Conservation (phyloP, 2,797 vertebrate species). For the Octomys mimax region DNA sequence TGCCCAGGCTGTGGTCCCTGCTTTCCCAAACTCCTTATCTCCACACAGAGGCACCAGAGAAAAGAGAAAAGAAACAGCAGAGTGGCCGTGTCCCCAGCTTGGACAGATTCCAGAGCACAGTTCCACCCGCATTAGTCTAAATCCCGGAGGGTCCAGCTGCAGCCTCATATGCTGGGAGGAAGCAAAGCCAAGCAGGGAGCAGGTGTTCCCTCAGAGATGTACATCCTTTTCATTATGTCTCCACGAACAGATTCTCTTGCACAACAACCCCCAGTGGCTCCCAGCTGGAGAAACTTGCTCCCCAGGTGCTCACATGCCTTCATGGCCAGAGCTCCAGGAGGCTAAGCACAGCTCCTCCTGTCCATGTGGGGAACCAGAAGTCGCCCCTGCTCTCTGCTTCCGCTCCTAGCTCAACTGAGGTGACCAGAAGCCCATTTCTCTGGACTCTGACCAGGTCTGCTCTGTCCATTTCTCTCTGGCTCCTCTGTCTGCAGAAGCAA, state of each 20-base stretch:
- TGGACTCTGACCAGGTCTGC: too few species aligned
- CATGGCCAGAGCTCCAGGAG: too few species aligned
- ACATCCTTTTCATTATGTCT: background rate
- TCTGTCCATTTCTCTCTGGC: background rate
- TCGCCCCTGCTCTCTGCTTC: background rate
- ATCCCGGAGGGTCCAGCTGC: background rate
- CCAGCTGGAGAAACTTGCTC: background rate
- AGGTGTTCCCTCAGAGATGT: background rate
- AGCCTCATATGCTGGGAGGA: fast-evolving
- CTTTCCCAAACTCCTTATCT: background rate
- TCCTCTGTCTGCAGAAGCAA: background rate
- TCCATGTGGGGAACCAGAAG: background rate
- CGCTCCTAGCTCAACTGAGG: background rate
- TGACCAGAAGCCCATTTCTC: background rate
- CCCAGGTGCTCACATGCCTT: background rate
- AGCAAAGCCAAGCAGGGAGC: background rate
- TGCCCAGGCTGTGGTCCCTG: background rate
- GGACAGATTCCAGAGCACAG: fast-evolving
- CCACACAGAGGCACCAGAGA: background rate
- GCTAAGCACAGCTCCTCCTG: too few species aligned
- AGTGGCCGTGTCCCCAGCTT: fast-evolving
- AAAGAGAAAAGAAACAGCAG: too few species aligned
- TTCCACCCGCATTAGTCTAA: background rate
- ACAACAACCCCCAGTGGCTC: background rate
- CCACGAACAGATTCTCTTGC: background rate